A percentile compares a stretch with the other conserved stretches of the same genome.
Evolutionary conservation across 1,140 invertebrate species (phyloP).

Genomic region (Rhynchophorus ferrugineus): DNA sequence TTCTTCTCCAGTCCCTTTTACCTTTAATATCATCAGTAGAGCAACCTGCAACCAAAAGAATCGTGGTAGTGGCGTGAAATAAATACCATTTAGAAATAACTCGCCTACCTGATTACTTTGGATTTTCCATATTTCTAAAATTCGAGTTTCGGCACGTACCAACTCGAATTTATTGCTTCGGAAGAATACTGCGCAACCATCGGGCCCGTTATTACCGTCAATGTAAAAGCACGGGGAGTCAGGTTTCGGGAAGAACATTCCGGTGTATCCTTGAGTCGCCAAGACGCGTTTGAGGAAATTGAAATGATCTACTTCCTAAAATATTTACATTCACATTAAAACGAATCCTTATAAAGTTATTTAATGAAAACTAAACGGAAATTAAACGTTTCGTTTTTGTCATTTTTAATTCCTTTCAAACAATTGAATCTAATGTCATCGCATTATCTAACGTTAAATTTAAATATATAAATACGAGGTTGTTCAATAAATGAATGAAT

Average conservation of each 20-base stretch:
- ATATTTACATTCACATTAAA: no score
- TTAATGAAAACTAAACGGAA: no score
- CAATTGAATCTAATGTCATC: no score
- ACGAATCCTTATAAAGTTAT: no score
- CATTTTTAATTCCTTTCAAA: no score
- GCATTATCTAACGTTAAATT: no score
- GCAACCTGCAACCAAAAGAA: conserved; percentile 48
- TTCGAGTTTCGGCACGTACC: conserved; percentile 49
- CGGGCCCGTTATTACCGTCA: conserved; percentile 65
- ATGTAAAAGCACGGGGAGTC: conserved; percentile 73
- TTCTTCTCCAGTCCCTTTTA: conserved; percentile 48
- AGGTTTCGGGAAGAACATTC: conserved; percentile 69
- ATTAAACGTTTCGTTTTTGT: no score
- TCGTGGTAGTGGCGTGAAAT: conserved; percentile 3
- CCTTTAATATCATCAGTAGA: conserved; percentile 50
- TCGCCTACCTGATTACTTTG: conserved; percentile 61
- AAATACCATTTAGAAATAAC: conserved; percentile 4
- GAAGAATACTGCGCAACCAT: conserved; percentile 75
- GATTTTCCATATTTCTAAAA: conserved; percentile 62
- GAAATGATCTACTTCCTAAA: conserved; percentile 71
- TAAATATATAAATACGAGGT: no score
- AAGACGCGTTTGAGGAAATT: conserved; percentile 58
- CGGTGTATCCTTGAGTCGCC: conserved; percentile 56
- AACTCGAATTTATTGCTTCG: conserved; percentile 55
- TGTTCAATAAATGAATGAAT: no score